Conservation (phyloP, 2,888 invertebrate species). For the Cheilosia soror region DNA sequence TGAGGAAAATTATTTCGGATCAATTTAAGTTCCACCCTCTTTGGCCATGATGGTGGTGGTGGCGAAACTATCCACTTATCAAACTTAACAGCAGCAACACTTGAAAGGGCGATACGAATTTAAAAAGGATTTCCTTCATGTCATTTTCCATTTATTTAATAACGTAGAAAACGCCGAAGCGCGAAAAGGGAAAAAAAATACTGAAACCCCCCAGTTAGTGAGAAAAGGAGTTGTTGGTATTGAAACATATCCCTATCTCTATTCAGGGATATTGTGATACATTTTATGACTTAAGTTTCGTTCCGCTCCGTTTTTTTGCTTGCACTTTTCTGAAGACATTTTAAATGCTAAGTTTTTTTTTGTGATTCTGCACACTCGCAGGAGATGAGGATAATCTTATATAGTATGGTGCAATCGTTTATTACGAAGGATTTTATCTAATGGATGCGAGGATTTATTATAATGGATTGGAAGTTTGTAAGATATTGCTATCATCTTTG, state of each 20-base stretch:
- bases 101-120: slow-evolving; percentile 45
- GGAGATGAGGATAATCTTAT: slow-evolving; percentile 54
- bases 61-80: slow-evolving; percentile 60
- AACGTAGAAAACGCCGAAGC: slow-evolving; percentile 57
- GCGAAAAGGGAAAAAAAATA: slow-evolving; percentile 24
- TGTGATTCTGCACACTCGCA: slow-evolving; percentile 31
- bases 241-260: slow-evolving; percentile 5
- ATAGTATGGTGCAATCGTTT: slow-evolving; percentile 66
- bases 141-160: slow-evolving; percentile 73
- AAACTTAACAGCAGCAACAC: slow-evolving; percentile 44
- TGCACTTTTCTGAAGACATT: slow-evolving; percentile 53
- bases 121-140: slow-evolving; percentile 68
- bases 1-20: slow-evolving; percentile 48
- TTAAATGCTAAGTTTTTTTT: slow-evolving; percentile 54
- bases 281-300: slow-evolving; percentile 66
- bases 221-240: slow-evolving; percentile 42
- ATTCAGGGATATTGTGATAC: slow-evolving; percentile 39
- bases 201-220: slow-evolving; percentile 8
- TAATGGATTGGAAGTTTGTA: slow-evolving; percentile 70
- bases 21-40: not conserved
- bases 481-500: slow-evolving; percentile 43
- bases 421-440: slow-evolving; percentile 69
- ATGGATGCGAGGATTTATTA: slow-evolving; percentile 72
- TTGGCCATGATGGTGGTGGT: slow-evolving; percentile 2
- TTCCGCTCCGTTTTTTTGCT: slow-evolving; percentile 19